Evolutionary conservation across 2,113 vertebrate species (phyloP).

Genomic region (Pedionomus torquatus): DNA sequence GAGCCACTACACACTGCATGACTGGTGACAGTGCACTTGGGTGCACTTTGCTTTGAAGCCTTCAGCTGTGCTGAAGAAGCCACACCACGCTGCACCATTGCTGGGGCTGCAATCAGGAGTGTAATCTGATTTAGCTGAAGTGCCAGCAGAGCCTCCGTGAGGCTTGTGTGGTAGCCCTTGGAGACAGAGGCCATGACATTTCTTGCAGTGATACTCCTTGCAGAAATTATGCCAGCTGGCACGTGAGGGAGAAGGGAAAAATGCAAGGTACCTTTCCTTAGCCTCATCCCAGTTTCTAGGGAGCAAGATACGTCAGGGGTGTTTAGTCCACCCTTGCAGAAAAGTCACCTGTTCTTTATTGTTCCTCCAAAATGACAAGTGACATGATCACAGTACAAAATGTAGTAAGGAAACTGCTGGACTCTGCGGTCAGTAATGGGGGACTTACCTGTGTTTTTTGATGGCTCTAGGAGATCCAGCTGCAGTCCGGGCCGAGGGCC

Average conservation of each 20-base stretch:
- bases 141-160: neutral
- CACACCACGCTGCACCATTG: neutral
- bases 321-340: neutral
- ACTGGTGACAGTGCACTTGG: neutral
- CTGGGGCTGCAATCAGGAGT: neutral
- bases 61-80: neutral
- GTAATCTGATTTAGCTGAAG: neutral
- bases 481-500: slow-evolving; percentile 90
- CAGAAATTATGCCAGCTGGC: neutral
- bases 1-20: neutral
- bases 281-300: neutral
- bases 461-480: slow-evolving; percentile 82
- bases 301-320: neutral
- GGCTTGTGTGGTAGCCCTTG: neutral
- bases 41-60: neutral
- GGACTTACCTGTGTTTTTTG: neutral
- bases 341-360: neutral
- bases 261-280: neutral
- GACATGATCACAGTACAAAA: neutral
- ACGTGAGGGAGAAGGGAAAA: neutral
- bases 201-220: neutral
- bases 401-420: neutral
- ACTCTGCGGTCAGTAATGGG: neutral
- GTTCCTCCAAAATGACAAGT: neutral
- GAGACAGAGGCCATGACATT: neutral